Evolutionary conservation across 2,797 vertebrate species (phyloP).

Genomic region (Sebastes trivittatus): DNA sequence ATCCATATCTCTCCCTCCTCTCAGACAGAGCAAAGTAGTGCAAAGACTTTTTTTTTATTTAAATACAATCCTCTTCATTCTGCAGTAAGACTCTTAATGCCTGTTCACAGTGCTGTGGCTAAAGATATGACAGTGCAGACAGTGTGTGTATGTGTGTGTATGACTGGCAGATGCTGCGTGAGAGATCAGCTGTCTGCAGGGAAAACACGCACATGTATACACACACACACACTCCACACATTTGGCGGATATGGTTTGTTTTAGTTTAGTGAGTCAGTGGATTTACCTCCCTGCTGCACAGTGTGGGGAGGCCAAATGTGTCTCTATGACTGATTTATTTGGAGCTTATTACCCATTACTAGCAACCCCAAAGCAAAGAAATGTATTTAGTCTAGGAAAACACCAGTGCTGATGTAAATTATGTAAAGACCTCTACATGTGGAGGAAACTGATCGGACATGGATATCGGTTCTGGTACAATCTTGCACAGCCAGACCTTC

Average conservation of each 20-base stretch:
- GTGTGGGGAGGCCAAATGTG: slow-evolving; percentile 10
- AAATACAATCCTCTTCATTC: slow-evolving; percentile 36
- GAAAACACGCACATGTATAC: not conserved
- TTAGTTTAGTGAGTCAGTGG: slow-evolving; percentile 43
- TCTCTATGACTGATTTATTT: slow-evolving; percentile 28
- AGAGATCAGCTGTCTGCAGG: slow-evolving; percentile 47
- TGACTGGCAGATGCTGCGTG: slow-evolving; percentile 33
- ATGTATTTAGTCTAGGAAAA: not conserved
- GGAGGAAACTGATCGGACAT: slow-evolving; percentile 13
- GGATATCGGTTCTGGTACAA: not conserved
- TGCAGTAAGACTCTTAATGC: slow-evolving; percentile 43
- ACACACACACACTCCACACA: not conserved
- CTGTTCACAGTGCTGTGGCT: not conserved
- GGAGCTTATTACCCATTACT: slow-evolving; percentile 22
- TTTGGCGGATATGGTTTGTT: slow-evolving; percentile 27
- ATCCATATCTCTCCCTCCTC: not conserved
- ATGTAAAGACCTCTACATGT: slow-evolving; percentile 3
- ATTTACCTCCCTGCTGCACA: slow-evolving; percentile 35
- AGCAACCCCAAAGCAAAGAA: slow-evolving; percentile 4
- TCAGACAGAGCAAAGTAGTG: not conserved
- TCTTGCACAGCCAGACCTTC: slow-evolving; percentile 11
- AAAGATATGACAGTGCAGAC: slow-evolving; percentile 26
- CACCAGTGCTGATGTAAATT: not conserved
- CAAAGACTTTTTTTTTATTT: not conserved
- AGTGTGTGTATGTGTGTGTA: not conserved